phyloP scores from a whole-genome alignment of 2,888 invertebrate species.

The Caprella mutica region DNA sequence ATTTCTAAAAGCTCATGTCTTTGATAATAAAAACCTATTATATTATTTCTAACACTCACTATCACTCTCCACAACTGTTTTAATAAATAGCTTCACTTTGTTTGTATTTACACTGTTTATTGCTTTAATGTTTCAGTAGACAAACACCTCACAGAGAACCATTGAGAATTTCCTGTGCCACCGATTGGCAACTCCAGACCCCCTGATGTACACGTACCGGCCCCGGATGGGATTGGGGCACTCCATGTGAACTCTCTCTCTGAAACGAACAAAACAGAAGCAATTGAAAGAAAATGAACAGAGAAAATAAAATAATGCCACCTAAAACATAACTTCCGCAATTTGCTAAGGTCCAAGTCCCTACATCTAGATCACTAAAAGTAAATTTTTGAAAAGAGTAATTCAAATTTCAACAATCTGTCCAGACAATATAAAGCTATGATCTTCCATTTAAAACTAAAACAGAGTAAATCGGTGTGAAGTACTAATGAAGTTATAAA shows the following conservation, averaged over 20 bases:
- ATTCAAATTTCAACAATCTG: too few relatives aligned
- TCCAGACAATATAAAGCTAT: too few relatives aligned
- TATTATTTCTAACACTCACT: too few relatives aligned
- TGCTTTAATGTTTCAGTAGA: too few relatives aligned
- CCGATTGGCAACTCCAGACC: constrained; percentile 43
- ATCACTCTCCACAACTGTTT: too few relatives aligned
- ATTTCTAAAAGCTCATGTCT: too few relatives aligned
- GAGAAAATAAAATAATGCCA: neutral
- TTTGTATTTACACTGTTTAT: too few relatives aligned
- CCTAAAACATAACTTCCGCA: neutral
- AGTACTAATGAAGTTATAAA: too few relatives aligned
- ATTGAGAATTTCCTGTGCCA: constrained; percentile 45
- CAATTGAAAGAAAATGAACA: neutral
- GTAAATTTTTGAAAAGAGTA: neutral
- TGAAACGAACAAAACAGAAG: constrained; percentile 7
- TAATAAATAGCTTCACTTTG: too few relatives aligned
- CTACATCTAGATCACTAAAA: neutral
- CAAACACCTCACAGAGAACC: constrained; percentile 46
- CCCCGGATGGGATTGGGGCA: constrained; percentile 41
- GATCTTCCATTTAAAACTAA: too few relatives aligned
- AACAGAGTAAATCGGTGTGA: neutral
- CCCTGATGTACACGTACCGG: constrained; percentile 45
- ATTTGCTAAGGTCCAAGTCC: neutral
- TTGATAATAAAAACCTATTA: too few relatives aligned
- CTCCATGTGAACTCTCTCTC: constrained; percentile 42